These are phyloP conservation scores for Pogonus chalceus DNA, from an alignment of 1,140 invertebrate genomes.

Conservation along the genomic window DNA sequence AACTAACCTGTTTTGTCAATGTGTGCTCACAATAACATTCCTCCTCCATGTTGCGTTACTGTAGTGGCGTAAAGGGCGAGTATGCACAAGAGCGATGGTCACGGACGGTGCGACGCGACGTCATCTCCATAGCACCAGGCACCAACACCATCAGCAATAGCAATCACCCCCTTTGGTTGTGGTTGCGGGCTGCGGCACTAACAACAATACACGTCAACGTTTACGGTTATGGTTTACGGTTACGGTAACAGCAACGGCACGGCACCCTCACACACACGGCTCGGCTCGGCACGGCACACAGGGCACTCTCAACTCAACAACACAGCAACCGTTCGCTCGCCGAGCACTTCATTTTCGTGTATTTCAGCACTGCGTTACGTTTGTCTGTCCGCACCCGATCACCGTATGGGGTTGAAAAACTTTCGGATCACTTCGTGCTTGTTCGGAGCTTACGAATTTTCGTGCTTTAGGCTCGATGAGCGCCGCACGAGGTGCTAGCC, in stretches of 20 bases:
- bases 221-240: background rate
- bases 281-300: background rate
- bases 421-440: background rate
- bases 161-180: slow-evolving; percentile 10
- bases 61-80: slow-evolving; percentile 19
- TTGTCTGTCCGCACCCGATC: background rate
- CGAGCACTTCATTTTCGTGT: background rate
- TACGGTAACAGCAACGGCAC: background rate
- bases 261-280: background rate
- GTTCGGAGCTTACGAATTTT: background rate
- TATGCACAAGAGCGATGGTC: slow-evolving; percentile 17
- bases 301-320: background rate
- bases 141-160: slow-evolving; percentile 3
- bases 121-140: slow-evolving; percentile 8
- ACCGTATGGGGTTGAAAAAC: slow-evolving; percentile 6
- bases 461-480: slow-evolving; percentile 3
- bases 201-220: background rate
- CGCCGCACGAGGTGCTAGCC: background rate
- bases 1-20: slow-evolving; percentile 29
- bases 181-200: background rate
- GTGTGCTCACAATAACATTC: slow-evolving; percentile 29
- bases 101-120: slow-evolving; percentile 10
- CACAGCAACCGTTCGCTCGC: background rate
- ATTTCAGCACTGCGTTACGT: background rate
- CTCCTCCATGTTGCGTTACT: slow-evolving; percentile 30